These are phyloP conservation scores for Nasonia longicornis DNA, from an alignment of 1,140 invertebrate genomes.

Conservation along the genomic window DNA sequence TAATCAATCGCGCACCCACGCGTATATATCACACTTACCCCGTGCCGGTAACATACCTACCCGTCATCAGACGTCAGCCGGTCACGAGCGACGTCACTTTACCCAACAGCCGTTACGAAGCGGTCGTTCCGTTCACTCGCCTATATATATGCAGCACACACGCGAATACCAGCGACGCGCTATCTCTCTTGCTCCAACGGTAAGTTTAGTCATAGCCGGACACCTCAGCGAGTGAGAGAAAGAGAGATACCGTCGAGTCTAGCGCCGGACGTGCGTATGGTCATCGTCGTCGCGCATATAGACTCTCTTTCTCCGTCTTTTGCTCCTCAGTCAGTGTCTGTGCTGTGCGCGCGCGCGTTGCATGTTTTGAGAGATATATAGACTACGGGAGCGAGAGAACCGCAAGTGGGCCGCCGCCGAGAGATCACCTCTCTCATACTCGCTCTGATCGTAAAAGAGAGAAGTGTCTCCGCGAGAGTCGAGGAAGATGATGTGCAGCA, in stretches of 20 bases:
- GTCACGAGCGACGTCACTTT: neutral
- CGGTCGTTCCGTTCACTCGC: neutral
- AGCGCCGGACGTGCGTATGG: constrained; percentile 4
- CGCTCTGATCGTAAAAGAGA: neutral
- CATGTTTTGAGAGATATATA: neutral
- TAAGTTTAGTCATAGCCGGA: neutral
- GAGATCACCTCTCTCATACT: neutral
- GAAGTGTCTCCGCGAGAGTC: neutral
- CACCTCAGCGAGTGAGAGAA: neutral
- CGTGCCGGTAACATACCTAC: neutral
- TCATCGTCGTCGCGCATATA: neutral
- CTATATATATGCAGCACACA: neutral
- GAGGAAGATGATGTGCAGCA: constrained; percentile 50
- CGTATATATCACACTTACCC: neutral
- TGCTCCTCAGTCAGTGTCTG: neutral
- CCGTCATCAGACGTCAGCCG: neutral
- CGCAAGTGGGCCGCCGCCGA: neutral
- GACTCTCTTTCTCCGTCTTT: neutral
- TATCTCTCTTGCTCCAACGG: neutral
- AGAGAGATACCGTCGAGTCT: neutral
- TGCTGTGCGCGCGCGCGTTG: constrained; percentile 7
- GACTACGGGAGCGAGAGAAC: neutral
- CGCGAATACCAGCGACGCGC: constrained; percentile 5
- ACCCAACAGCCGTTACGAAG: constrained; percentile 22
- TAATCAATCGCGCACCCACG: too few species aligned